Evolutionary conservation across 1,140 invertebrate species (phyloP), one percentile per base, ranked within the genome.

Genomic region (Cardiocondyla obscurior): DNA sequence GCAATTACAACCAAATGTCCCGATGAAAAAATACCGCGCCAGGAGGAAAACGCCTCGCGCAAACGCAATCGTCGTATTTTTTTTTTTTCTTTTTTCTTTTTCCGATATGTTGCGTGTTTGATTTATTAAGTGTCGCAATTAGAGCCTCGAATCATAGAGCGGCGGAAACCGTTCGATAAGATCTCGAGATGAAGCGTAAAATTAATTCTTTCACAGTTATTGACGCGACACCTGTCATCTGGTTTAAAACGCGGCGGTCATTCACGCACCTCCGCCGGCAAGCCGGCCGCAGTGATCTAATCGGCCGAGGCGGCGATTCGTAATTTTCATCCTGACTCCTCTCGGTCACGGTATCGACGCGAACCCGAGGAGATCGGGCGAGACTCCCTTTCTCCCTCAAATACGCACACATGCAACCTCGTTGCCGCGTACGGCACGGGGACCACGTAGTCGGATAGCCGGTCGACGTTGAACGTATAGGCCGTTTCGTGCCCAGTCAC

Each of bases 401-500:
- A 57, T 14, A 60, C n/a, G 19, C 57, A 60, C 28, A 60, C n/a
- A 60, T 30, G 19, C 44, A 46, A 22, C 49, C 49, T 0, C 19
- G 22, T 5, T 12, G 14, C 58, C 19, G 33, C 4, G 58, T 19
- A 42, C 14, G 12, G 58, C 33, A 62, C 42, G 19, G 16, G 58
- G 33, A 19, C 33, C 33, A 62, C 33, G 33, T 39, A 62, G 58
- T 42, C 33, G 33, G 58, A 62, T 62, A 62, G 58, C 58, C 58
- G 57, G 57, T 60, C 57, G 58, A 5, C 58, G 58, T 62, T 19
- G 76, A 14, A 36, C 65, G 77, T 57, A 81, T 72, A 81, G 67
- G 57, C 85, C 72, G 85, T 93, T 91, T 93, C 92, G 92, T 94
- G 93, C 81, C 85, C 89, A 87, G 76, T 89, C 89, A 90, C 88